These are phyloP conservation scores for Microctenopoma lineatum DNA, from an alignment of 2,797 vertebrate genomes.

Conservation along the genomic window DNA sequence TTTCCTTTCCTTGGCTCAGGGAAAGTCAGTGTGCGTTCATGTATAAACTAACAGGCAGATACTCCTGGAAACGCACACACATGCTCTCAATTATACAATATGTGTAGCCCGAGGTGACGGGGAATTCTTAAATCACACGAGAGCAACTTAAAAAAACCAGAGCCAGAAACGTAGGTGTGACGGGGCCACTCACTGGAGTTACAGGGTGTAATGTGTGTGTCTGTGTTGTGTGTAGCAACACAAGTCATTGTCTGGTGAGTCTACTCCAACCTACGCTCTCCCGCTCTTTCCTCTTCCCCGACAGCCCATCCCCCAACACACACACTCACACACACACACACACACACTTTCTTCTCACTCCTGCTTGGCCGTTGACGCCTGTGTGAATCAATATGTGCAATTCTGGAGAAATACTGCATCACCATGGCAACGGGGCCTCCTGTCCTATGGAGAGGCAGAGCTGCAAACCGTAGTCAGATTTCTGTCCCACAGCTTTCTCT, in stretches of 20 bases:
- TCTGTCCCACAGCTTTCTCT: slow-evolving; percentile 47
- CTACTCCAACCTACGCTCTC: slow-evolving; percentile 39
- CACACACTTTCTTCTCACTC: slow-evolving; percentile 88
- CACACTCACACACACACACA: slow-evolving; percentile 25
- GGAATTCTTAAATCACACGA: slow-evolving; percentile 81
- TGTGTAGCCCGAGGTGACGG: slow-evolving; percentile 80
- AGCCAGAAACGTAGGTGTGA: not conserved
- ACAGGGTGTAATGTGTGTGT: slow-evolving; percentile 19
- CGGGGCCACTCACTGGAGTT: slow-evolving; percentile 27
- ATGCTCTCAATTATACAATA: slow-evolving; percentile 67
- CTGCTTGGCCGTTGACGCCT: slow-evolving; percentile 95
- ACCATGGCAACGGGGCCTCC: slow-evolving; percentile 97
- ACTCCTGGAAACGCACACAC: slow-evolving; percentile 30
- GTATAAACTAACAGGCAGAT: slow-evolving; percentile 3
- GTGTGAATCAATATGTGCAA: slow-evolving; percentile 98
- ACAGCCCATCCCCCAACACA: slow-evolving; percentile 62
- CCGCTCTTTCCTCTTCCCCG: slow-evolving; percentile 32
- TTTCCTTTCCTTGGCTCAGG: not conserved
- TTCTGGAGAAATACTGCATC: slow-evolving; percentile 98
- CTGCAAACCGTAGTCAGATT: slow-evolving; percentile 60
- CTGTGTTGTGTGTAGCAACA: slow-evolving; percentile 17
- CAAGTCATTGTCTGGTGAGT: slow-evolving; percentile 66
- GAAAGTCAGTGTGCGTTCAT: slow-evolving; percentile 1
- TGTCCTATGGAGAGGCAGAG: slow-evolving; percentile 81
- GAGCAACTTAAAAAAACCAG: slow-evolving; percentile 7